Base-by-base conservation (phyloP, 1,140 invertebrate species). In the Drosophila watanabei region DNA sequence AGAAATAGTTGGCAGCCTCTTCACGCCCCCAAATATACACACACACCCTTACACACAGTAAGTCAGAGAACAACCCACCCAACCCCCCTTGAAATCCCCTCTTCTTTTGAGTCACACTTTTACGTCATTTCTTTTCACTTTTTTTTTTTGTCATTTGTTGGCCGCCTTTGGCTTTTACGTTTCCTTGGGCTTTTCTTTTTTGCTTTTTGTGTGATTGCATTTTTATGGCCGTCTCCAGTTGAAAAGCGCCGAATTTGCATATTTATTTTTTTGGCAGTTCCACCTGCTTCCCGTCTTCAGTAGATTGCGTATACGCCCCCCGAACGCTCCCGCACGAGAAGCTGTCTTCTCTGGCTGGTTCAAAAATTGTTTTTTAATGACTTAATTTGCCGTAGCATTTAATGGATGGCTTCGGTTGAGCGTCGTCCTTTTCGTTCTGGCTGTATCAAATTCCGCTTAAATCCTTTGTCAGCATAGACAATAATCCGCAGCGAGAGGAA, bases 41-140 rank as follows among this genome's bases (percentile, higher is more conserved):
- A 32, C 41, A 43, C 41, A 35, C 35, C n/a, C n/a, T n/a, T n/a
- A 39, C 20, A 35, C 43, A n/a, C n/a, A n/a, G n/a, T n/a, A 16
- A 59, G n/a, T 30, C 48, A 3, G 41, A 39, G 56, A 30, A 43
- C 43, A 43, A 14, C 28, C 28, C 43, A 11, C 13, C 18, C 18
- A 70, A 33, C 28, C 24, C 28, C 60, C 43, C 48, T 16, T 11
- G 5, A 48, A 41, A 46, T 14, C 49, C 32, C 52, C 24, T 1
- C 33, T 11, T 45, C 32, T 20, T 57, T 58, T 64, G 68, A 81
- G 77, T 84, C 81, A 75, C 81, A 89, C 85, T 89, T 88, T 85
- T 88, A 72, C 85, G 85, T 88, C 85, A 88, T 84, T 89, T 81
- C 81, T 81, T 89, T 88, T 72, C 79, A 78, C 82, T 86, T 85